Percentiles rank a stretch among this genome's conserved stretches.
Conservation (phyloP, 2,797 vertebrate genomes). For the Eurystomus glaucurus region DNA sequence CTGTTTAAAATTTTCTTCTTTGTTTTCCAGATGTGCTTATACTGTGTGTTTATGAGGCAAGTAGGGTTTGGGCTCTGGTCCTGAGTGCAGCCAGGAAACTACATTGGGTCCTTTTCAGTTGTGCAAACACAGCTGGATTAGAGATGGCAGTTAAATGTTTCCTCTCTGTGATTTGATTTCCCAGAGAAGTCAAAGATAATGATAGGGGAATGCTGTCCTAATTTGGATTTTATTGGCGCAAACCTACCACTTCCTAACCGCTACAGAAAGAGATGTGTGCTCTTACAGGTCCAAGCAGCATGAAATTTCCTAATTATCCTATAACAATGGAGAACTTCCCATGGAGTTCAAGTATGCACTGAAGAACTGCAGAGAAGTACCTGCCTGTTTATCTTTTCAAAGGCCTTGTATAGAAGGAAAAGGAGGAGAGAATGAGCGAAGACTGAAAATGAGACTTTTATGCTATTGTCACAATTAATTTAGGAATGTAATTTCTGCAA, state of each 20-base stretch:
- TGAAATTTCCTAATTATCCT: constrained; percentile 50
- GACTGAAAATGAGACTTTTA: not conserved
- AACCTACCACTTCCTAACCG: not conserved
- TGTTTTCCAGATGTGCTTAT: not conserved
- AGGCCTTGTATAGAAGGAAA: not conserved
- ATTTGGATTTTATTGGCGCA: constrained; percentile 25
- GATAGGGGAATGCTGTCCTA: constrained; percentile 45
- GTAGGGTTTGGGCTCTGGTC: not conserved
- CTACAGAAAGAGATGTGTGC: not conserved
- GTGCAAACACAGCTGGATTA: constrained; percentile 33
- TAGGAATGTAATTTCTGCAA: not conserved
- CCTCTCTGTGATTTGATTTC: constrained; percentile 18
- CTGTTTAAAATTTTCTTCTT: not conserved
- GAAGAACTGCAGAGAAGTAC: not conserved
- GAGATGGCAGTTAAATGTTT: constrained; percentile 12
- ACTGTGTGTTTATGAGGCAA: not conserved
- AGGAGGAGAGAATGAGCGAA: not conserved
- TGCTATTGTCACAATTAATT: not conserved
- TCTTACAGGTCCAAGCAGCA: not conserved
- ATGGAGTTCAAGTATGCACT: constrained; percentile 16
- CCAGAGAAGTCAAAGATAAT: constrained; percentile 46
- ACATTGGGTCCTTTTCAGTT: not conserved
- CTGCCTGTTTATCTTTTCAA: not conserved
- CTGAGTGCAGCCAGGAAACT: not conserved
- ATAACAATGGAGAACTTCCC: not conserved